Evolutionary conservation across 2,113 vertebrate species (phyloP), one percentile per base, ranked within the genome.

Genomic region (Siniperca knerii): DNA sequence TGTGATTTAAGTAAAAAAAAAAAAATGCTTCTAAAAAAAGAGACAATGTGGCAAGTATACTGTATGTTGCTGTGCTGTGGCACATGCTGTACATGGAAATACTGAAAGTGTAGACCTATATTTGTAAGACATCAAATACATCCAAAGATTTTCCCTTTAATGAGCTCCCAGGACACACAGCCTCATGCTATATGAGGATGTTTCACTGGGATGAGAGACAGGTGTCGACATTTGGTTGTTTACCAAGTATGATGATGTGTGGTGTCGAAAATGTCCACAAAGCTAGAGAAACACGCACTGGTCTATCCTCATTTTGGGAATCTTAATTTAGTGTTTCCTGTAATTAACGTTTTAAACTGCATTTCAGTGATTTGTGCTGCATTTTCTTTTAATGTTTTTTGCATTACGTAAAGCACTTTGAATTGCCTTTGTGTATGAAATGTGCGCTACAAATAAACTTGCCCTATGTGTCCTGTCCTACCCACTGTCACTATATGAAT

Each of bases 81-180:
- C 4, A 20, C 44, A 69, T 20, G 33, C 40, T 48, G 21, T 16
- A 37, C 29, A 40, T 7, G 13, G 33, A 40, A 40, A 52, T 18
- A 40, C 74, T 35, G 5, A 29, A 61, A 15, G 48, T 11, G 3
- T 8, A 67, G 23, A 44, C 13, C 46, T 40, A 54, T 21, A 40
- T 25, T 18, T 40, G 12, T 8, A 54, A 40, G 48, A 54, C 48
- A 66, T 54, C 61, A 54, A 65, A 76, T 3, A 44, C n/a, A 44
- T 5, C 9, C 21, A 50, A 2, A 40, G 20, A 42, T 18, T 6
- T 42, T 1, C 3, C 42, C 50, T 57, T 46, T 79, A 84, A 88
- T 84, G 61, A 88, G 82, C 54, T 80, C 83, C 84, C 87, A 29
- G 67, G 67, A 72, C 29, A 60, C 44, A 11, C 7, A 37, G 60